Base-by-base conservation (phyloP, 2,888 invertebrate species). In the Ectobius pallidus region DNA sequence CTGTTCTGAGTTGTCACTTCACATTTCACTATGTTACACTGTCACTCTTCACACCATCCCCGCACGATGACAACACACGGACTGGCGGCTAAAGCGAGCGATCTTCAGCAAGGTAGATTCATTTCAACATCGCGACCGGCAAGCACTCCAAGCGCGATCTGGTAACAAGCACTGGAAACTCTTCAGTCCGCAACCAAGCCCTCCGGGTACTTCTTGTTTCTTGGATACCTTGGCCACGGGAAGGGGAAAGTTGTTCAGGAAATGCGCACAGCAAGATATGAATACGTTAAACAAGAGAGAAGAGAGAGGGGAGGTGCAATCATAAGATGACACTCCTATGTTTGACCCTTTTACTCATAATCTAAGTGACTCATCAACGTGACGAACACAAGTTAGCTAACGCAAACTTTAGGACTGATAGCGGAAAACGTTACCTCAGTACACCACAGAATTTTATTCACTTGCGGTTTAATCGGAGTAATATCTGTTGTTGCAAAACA, bases 81-180 rank as follows among this genome's bases (percentile, higher is more conserved):
- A 65, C 65, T 65, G 44, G 11, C 25, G 16, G 46, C 27, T 42
- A 0, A 16, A 0, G 1, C 18, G n/a, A n/a, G 32, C 22, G 14
- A 20, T 55, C 2, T 58, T 25, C 27, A 58, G 32, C 58, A 14
- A 14, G 3, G 14, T 4, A 25, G 52, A 25, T 22, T 18, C 20
- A 52, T 22, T 18, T 6, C 52, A 34, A 6, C 11, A 18, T 22
- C 42, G 16, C 27, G 11, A 34, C 11, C 34, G 6, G 34, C 7
- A 34, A 3, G 65, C 46, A 65, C 18, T 30, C 14, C 27, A 34
- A 65, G 46, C 65, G 65, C 65, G 18, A 46, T 44, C 65, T 65
- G 27, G 44, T 46, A 6, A 22, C 27, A 30, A 44, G 65, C 44
- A 44, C 34, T 18, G 44, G 46, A 65, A 62, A n/a, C 27, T 27